Base-by-base conservation (phyloP, 1,140 invertebrate genomes). In the Trachelipus rathkii region DNA sequence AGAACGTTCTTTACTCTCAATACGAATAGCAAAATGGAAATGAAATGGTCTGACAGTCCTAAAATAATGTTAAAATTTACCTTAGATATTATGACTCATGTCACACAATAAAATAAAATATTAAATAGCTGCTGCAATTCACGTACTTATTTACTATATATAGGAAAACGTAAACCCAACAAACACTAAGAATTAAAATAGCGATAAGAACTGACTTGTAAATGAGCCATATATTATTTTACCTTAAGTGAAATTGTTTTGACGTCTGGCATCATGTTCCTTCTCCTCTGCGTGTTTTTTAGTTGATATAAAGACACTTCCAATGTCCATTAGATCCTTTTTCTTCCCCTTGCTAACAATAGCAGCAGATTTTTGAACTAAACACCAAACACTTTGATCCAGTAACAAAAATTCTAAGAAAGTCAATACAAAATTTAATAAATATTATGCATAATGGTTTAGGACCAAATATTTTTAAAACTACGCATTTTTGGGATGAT, bases 261-360 rank as follows among this genome's bases (percentile, higher is more conserved):
- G 93, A 92, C n/a, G 84, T 94, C 92, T 21, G n/a, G 92, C 91
- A 85, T 95, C 92, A 95, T 93, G 83, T 95, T 92, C 79, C 94
- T 90, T 50, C 92, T 86, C 7, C 89, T 85, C 91, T 85, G 15
- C 89, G 86, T 9, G 87, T n/a, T n/a, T 85, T 85, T 94, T 93
- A 3, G 90, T 92, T 0, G 92, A 92, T 79, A 95, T 91, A 4
- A 94, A n/a, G 92, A 92, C 33, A 93, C n/a, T 86, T 1, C 92
- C 93, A 78, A 93, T 90, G 85, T 95, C 92, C 66, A 94, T 89
- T 0, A 89, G 89, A 44, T 92, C 93, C 85, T 93, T 92, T n/a
- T 91, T 87, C 82, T 93, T 92, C 13, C 92, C 79, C 91, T 88
- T 19, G 88, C 87, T 73, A 92, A 88, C n/a, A 81, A 94, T 92